phyloP scores from a whole-genome alignment of 2,113 vertebrate species.

The Sialia sialis region DNA sequence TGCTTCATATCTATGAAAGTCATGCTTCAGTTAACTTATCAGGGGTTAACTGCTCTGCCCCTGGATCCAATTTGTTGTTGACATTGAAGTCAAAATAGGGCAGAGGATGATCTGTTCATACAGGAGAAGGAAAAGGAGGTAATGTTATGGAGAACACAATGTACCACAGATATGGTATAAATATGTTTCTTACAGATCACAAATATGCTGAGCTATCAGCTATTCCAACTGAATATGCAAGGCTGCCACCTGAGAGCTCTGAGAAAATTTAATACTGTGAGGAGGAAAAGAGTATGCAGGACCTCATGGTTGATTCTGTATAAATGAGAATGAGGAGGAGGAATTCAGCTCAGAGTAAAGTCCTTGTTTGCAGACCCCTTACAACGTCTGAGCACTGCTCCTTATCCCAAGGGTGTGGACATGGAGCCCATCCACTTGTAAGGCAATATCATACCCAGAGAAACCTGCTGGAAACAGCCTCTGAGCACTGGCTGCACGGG shows the following conservation, averaged over 20 bases:
- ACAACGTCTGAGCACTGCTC: background rate
- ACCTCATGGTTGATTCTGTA: background rate
- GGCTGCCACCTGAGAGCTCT: background rate
- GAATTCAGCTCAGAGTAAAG: background rate
- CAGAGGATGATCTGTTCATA: background rate
- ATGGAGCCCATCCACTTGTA: fast-evolving
- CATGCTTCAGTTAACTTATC: background rate
- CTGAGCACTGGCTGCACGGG: too few relatives aligned
- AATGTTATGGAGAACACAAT: background rate
- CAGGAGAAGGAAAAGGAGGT: background rate
- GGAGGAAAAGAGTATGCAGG: fast-evolving
- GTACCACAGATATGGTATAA: background rate
- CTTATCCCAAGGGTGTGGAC: fast-evolving
- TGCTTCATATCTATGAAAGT: background rate
- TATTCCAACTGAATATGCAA: background rate
- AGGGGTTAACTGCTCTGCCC: background rate
- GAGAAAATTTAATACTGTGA: background rate
- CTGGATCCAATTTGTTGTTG: background rate
- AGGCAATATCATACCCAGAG: background rate
- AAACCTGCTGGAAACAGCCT: background rate
- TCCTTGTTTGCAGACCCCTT: fast-evolving
- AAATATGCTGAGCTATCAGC: background rate
- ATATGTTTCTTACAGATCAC: background rate
- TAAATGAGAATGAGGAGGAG: background rate
- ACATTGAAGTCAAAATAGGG: background rate